Conservation (phyloP, 2,888 invertebrate genomes). For the Diplolepis rosae region DNA sequence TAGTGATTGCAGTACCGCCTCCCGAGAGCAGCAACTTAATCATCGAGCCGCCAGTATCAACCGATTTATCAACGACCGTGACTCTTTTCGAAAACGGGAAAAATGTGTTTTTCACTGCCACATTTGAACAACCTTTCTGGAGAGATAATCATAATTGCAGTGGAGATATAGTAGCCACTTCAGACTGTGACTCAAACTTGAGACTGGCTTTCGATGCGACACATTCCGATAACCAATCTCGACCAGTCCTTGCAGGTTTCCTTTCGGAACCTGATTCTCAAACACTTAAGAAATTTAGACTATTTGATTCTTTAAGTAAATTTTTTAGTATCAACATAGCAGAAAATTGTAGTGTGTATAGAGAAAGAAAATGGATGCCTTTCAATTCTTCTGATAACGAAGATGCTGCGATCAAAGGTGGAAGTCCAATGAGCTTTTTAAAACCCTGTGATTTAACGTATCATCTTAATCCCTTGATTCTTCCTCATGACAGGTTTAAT, state of each 20-base stretch:
- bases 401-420: constrained; percentile 28
- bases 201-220: constrained; percentile 53
- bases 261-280: constrained; percentile 32
- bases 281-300: constrained; percentile 12
- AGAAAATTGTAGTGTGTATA: constrained; percentile 37
- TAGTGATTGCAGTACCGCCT: constrained; percentile 59
- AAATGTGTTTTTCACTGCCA: constrained; percentile 53
- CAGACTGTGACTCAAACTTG: constrained; percentile 43
- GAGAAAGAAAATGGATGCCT: constrained; percentile 38
- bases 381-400: not conserved
- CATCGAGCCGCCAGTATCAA: constrained; percentile 46
- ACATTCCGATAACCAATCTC: constrained; percentile 16
- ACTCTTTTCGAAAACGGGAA: constrained; percentile 43
- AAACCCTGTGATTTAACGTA: constrained; percentile 50
- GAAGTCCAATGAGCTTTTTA: constrained; percentile 54
- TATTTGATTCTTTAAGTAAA: constrained; percentile 35
- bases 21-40: constrained; percentile 48
- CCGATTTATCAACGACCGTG: constrained; percentile 37
- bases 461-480: constrained; percentile 47
- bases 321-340: constrained; percentile 41
- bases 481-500: constrained; percentile 47
- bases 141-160: constrained; percentile 21
- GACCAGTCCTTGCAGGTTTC: constrained; percentile 53
- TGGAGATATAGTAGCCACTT: constrained; percentile 48
- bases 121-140: constrained; percentile 47